Conservation (phyloP, 2,797 vertebrate genomes). For the Nyctalus aviator region DNA sequence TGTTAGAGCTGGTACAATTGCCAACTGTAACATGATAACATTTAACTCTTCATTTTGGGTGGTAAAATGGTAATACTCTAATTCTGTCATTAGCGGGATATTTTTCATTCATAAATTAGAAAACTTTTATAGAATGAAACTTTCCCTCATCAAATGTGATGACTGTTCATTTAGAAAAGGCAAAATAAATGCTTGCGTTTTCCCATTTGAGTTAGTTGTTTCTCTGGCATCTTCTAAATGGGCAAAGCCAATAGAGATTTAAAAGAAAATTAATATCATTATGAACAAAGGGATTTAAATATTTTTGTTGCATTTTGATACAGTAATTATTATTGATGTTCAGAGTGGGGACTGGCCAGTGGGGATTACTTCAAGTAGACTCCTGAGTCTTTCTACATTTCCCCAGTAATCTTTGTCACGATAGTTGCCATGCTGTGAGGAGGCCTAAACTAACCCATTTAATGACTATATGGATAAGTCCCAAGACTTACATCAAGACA, state of each 20-base stretch:
- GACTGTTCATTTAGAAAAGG: not conserved
- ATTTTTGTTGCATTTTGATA: not conserved
- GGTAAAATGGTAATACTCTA: not conserved
- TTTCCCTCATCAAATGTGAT: not conserved
- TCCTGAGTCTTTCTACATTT: not conserved
- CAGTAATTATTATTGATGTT: not conserved
- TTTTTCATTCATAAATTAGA: not conserved
- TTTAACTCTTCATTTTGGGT: not conserved
- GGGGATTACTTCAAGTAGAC: not conserved
- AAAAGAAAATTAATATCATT: not conserved
- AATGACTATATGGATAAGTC: not conserved
- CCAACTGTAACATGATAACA: not conserved
- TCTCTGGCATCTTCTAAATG: not conserved
- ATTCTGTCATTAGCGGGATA: not conserved
- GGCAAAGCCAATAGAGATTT: not conserved
- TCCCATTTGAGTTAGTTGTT: not conserved
- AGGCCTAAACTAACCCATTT: not conserved
- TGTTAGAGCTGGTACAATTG: not conserved
- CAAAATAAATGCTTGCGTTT: not conserved
- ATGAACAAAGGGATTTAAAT: not conserved
- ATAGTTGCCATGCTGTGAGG: not conserved
- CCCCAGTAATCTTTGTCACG: not conserved
- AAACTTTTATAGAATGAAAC: not conserved
- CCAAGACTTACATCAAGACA: not conserved
- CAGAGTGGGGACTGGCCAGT: not conserved